Conservation (phyloP, 2,113 vertebrate genomes). For the Bucco capensis region DNA sequence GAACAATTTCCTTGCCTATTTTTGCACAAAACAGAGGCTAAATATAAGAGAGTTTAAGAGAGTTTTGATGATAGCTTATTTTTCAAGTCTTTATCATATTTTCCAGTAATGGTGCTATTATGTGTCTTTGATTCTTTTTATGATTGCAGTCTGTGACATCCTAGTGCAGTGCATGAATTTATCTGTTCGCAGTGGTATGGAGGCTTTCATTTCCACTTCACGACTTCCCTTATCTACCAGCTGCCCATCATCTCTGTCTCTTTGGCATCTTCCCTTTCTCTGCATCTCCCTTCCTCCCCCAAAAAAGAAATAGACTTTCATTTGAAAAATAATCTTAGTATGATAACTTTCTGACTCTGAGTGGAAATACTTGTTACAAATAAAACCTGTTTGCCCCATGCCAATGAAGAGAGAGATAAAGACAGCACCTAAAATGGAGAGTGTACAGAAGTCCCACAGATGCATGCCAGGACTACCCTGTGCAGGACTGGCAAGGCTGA, state of each 20-base stretch:
- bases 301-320: neutral
- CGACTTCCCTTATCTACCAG: slow-evolving; percentile 26
- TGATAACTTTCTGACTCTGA: neutral
- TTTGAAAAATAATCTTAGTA: neutral
- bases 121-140: slow-evolving; percentile 42
- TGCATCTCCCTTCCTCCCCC: neutral
- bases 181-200: slow-evolving; percentile 35
- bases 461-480: neutral
- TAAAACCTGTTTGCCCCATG: neutral
- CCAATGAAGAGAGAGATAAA: neutral
- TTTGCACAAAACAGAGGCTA: slow-evolving; percentile 17
- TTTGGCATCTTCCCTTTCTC: neutral
- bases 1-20: slow-evolving; percentile 11
- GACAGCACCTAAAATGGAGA: neutral
- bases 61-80: slow-evolving; percentile 26
- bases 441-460: neutral
- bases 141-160: slow-evolving; percentile 45
- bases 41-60: slow-evolving; percentile 16
- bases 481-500: neutral
- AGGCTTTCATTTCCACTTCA: slow-evolving; percentile 48
- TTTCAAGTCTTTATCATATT: slow-evolving; percentile 40
- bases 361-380: neutral
- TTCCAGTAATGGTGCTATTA: slow-evolving; percentile 5
- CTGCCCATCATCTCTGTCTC: slow-evolving; percentile 30
- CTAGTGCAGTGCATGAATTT: slow-evolving; percentile 6